phyloP scores from a whole-genome alignment of 2,888 invertebrate species.

The Protodeltote pygarga region DNA sequence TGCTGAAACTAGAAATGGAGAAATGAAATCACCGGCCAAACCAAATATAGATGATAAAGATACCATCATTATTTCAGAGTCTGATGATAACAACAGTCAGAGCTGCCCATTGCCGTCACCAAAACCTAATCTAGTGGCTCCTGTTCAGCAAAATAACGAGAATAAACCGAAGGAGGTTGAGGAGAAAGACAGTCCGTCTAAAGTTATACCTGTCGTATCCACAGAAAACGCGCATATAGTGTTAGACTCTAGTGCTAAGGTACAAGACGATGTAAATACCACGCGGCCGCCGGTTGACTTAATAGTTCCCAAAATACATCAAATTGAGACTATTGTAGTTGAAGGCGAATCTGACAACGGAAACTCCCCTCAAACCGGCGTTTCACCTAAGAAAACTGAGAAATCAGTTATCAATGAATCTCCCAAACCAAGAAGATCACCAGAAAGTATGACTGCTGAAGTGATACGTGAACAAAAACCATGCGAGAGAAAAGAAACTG shows the following conservation, averaged over 20 bases:
- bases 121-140: constrained; percentile 66
- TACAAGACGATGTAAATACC: constrained; percentile 66
- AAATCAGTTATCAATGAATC: constrained; percentile 71
- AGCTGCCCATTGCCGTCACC: constrained; percentile 83
- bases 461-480: constrained; percentile 66
- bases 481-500: constrained; percentile 79
- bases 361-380: constrained; percentile 59
- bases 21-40: constrained; percentile 68
- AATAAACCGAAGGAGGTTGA: constrained; percentile 73
- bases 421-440: constrained; percentile 69
- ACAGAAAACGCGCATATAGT: constrained; percentile 80
- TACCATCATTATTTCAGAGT: constrained; percentile 81
- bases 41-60: constrained; percentile 75
- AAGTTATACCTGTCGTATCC: constrained; percentile 78
- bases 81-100: constrained; percentile 83
- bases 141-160: constrained; percentile 64
- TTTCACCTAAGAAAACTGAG: constrained; percentile 72
- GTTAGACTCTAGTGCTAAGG: constrained; percentile 68
- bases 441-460: constrained; percentile 64
- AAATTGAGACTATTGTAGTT: constrained; percentile 78
- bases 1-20: constrained; percentile 65
- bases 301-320: constrained; percentile 70
- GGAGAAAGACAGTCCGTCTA: constrained; percentile 76
- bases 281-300: constrained; percentile 66
- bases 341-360: constrained; percentile 77